Base-by-base conservation (phyloP, 2,888 invertebrate species). In the Nephrocerus scutellatus region DNA sequence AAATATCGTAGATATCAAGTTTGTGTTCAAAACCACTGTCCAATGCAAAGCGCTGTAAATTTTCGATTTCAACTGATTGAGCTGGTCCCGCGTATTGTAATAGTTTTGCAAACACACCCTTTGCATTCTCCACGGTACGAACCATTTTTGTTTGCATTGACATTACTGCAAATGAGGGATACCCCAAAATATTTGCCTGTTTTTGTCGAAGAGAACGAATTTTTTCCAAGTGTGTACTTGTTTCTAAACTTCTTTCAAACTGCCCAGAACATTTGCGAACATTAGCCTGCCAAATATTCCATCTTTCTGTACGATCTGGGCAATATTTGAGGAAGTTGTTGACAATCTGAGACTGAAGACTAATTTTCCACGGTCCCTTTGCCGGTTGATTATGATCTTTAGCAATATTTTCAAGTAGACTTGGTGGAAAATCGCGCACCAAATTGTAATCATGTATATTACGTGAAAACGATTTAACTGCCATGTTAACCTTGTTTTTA, bases 91-190 rank as follows among this genome's bases (percentile, higher is more conserved):
- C 86, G 54, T 73, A 75, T 51, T 77, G 74, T 1, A 81, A 62
- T 22, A 88, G 72, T 46, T 70, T 75, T 36, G 80, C 73, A 18
- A 95, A 71, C 43, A 82, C 75, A 43, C 75, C 73, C 48, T 81
- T 72, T 0, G 92, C 80, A 62, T 82, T 84, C 35, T 84, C 78
- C 10, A 87, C 68, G 47, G 73, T 81, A 7, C 82, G 85, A 6
- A 91, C 89, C 90, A 95, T 77, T 74, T 92, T 93, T 0, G 90
- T 91, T 70, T 86, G 82, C 88, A 95, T 88, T 23, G 87, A 88
- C 82, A 93, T 81, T 24, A 90, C 82, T 0, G 79, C 82, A 66
- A 72, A 93, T 36, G 76, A 79, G 45, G 82, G 74, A 62, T 79
- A 95, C 0, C 93, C 92, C 8, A 93, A 68, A 10, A 81, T 54